A percentile compares a stretch with the other conserved stretches of the same genome.
Conservation (phyloP, 1,140 invertebrate species). For the Euwallacea similis region DNA sequence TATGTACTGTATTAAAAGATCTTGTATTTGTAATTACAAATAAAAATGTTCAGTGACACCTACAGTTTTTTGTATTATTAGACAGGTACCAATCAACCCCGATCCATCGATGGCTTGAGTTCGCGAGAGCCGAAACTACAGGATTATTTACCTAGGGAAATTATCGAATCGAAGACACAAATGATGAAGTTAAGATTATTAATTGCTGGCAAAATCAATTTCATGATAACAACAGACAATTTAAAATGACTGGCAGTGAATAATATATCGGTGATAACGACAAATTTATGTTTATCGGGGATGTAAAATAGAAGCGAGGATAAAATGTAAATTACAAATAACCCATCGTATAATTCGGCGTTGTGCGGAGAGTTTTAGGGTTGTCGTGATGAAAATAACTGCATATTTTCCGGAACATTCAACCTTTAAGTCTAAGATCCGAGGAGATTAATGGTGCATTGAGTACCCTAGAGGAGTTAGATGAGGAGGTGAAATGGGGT, state of each 20-base stretch:
- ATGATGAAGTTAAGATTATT: neutral
- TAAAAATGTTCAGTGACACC: constrained; percentile 18
- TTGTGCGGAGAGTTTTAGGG: neutral
- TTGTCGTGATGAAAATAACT: neutral
- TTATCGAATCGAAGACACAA: no score
- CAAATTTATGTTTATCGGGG: constrained; percentile 46
- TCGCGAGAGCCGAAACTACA: neutral
- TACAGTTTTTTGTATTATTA: neutral
- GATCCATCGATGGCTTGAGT: neutral
- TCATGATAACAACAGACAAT: constrained; percentile 18
- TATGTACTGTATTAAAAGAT: constrained; percentile 23
- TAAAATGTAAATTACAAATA: constrained; percentile 46
- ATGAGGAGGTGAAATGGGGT: no score
- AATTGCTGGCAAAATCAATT: constrained; percentile 13
- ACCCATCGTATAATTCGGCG: constrained; percentile 31
- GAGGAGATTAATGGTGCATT: no score
- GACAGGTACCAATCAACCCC: no score
- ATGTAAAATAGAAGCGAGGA: constrained; percentile 42
- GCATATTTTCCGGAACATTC: no score
- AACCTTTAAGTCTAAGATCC: no score
- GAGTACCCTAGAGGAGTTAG: no score
- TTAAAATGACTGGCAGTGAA: constrained; percentile 26
- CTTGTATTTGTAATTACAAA: constrained; percentile 31
- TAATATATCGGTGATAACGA: constrained; percentile 39
- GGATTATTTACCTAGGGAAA: no score